A percentile compares a stretch with the other conserved stretches of the same genome.
These are phyloP conservation scores for Cephus nigrinus DNA, from an alignment of 2,888 invertebrate species.

Conservation along the genomic window DNA sequence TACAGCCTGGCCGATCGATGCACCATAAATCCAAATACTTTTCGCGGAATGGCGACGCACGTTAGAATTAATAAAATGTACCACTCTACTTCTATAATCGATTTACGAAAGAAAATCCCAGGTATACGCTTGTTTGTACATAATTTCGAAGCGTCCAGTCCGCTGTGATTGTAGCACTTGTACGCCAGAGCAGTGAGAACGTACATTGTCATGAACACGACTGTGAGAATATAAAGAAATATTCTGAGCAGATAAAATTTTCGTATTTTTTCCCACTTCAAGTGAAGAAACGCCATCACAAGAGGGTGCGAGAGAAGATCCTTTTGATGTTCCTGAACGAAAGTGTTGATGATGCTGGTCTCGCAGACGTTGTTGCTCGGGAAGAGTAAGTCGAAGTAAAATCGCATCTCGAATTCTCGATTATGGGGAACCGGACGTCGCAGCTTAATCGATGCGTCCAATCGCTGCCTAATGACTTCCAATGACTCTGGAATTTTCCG, in stretches of 20 bases:
- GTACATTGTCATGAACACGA: conserved; percentile 60
- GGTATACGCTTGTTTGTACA: conserved; percentile 52
- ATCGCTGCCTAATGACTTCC: conserved; percentile 62
- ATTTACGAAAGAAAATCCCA: conserved; percentile 51
- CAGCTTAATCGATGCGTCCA: conserved; percentile 62
- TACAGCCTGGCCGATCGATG: conserved; percentile 61
- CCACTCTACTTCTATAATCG: conserved; percentile 59
- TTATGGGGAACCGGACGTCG: conserved; percentile 57
- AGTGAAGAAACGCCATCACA: conserved; percentile 66
- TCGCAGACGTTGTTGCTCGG: conserved; percentile 62
- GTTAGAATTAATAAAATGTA: conserved; percentile 56
- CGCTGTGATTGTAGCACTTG: conserved; percentile 57
- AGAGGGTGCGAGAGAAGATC: conserved; percentile 66
- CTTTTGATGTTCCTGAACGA: conserved; percentile 66
- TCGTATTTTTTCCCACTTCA: conserved; percentile 68
- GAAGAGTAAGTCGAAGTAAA: conserved; percentile 61
- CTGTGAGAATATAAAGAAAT: conserved; percentile 58
- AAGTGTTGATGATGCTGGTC: conserved; percentile 66
- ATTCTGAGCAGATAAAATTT: conserved; percentile 64
- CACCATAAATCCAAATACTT: conserved; percentile 60
- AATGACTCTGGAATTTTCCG: conserved; percentile 66
- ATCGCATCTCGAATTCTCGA: conserved; percentile 61
- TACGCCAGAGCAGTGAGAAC: conserved; percentile 59
- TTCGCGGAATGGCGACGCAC: conserved; percentile 59
- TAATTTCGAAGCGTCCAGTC: conserved; percentile 47